Conservation (phyloP, 2,113 vertebrate species). For the Phocoena phocoena region DNA sequence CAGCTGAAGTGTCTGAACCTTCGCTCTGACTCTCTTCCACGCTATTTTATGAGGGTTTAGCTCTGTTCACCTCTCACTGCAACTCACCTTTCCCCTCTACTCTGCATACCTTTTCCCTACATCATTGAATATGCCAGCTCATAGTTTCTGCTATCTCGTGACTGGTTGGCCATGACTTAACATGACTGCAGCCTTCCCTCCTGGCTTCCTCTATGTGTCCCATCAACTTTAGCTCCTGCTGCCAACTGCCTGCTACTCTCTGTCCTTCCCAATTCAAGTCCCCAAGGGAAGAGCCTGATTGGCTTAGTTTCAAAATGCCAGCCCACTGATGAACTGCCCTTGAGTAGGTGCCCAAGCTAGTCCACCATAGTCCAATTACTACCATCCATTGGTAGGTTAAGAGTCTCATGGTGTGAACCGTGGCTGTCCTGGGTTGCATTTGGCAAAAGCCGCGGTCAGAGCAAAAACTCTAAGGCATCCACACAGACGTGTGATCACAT, state of each 20-base stretch:
- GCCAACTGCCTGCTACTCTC: not conserved
- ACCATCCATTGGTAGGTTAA: not conserved
- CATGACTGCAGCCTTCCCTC: not conserved
- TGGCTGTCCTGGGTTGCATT: not conserved
- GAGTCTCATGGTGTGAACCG: not conserved
- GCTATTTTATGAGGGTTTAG: not conserved
- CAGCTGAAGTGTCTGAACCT: not conserved
- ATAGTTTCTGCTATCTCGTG: slow-evolving; percentile 37
- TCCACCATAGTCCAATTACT: not conserved
- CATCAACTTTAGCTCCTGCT: not conserved
- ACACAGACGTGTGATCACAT: not conserved
- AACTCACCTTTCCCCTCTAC: not conserved
- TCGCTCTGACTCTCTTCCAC: rapidly evolving
- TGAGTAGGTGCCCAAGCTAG: not conserved
- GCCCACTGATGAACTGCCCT: not conserved
- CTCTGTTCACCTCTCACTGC: not conserved
- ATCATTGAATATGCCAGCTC: not conserved
- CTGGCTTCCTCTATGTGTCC: not conserved
- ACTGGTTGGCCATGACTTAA: not conserved
- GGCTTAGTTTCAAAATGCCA: not conserved
- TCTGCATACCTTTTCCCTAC: not conserved
- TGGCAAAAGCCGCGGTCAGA: not conserved
- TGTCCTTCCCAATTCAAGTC: not conserved
- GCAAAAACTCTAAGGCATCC: not conserved
- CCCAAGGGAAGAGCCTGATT: not conserved